Percentiles rank a stretch among this genome's conserved stretches.
These are phyloP conservation scores for Brachyopa scutellaris DNA, from an alignment of 2,888 invertebrate genomes.

Conservation along the genomic window DNA sequence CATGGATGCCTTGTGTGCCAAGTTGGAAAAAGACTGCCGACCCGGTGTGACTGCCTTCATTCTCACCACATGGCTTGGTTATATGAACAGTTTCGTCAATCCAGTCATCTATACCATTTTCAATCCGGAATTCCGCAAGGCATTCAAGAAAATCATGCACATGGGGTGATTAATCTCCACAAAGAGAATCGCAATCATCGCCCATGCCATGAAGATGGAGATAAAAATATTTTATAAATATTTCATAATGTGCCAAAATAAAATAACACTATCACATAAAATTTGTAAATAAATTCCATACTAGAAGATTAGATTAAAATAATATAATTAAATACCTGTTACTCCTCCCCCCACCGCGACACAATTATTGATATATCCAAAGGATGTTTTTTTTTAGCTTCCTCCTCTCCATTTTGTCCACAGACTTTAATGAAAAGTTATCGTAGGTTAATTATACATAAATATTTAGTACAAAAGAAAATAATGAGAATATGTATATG, in stretches of 20 bases:
- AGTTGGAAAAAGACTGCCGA: constrained; percentile 89
- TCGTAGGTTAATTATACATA: constrained; percentile 29
- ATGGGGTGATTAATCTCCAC: constrained; percentile 83
- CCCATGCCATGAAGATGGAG: constrained; percentile 15
- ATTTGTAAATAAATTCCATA: constrained; percentile 11
- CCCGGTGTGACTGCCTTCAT: constrained; percentile 95
- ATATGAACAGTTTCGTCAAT: constrained; percentile 97
- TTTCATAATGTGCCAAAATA: constrained; percentile 55
- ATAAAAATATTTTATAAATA: constrained; percentile 67
- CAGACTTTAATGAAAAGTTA: constrained; percentile 1
- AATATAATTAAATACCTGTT: constrained; percentile 14
- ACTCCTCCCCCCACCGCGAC: neutral
- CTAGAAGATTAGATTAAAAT: neutral
- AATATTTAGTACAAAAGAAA: constrained; percentile 44
- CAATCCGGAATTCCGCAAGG: constrained; percentile 98
- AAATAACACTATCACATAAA: constrained; percentile 2
- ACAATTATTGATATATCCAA: neutral
- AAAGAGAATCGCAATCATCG: constrained; percentile 4
- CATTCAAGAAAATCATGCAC: constrained; percentile 96
- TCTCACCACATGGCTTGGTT: constrained; percentile 98
- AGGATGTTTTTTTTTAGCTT: constrained; percentile 18
- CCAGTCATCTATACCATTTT: constrained; percentile 97
- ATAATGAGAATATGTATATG: neutral
- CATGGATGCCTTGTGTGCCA: constrained; percentile 97
- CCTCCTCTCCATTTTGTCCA: neutral